Evolutionary conservation across 2,888 invertebrate species (phyloP), one percentile per base, ranked within the genome.

Genomic region (Eristalis intricaria): DNA sequence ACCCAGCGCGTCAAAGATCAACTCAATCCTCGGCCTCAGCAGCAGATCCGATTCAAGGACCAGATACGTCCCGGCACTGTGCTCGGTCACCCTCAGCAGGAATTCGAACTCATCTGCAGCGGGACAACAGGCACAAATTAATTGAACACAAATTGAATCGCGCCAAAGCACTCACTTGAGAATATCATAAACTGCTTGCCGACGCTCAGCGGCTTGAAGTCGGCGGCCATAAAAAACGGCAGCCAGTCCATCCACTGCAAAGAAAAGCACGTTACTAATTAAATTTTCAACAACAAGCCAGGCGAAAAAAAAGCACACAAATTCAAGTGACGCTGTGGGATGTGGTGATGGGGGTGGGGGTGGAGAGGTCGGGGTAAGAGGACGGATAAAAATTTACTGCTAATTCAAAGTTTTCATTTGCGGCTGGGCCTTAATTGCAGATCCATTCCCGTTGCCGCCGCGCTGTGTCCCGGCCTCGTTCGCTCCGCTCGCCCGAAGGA

Each of bases 241-340:
- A 89, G 75, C 87, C 88, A 89, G 68, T 89, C 78, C 78, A 89
- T 80, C 89, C 89, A 89, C 89, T 89, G 65, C 23, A 43, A 26
- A 0, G 50, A n/a, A 19, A 19, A 23, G 60, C 60, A 15, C 23
- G 68, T 26, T 68, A 13, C 50, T 50, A 50, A 50, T 50, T n/a
- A 50, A 50, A 50, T 50, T 50, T 19, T 8, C 50, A 50, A 50
- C 50, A 50, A 50, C 50, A 50, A 50, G 19, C 19, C 19, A 8
- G 50, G 19, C 50, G 19, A 8, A 50, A 50, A 50, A 50, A 50
- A 50, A 10, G 38, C 11, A 13, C 11, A 50, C n/a, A 19, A 19
- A 7, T 50, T 19, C 50, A 19, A 50, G 50, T 50, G 50, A 50
- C 19, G n/a, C n/a, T n/a, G n/a, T n/a, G n/a, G n/a, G n/a, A n/a